Base-by-base conservation (phyloP, 2,797 vertebrate genomes). In the Darevskia nairensis region DNA sequence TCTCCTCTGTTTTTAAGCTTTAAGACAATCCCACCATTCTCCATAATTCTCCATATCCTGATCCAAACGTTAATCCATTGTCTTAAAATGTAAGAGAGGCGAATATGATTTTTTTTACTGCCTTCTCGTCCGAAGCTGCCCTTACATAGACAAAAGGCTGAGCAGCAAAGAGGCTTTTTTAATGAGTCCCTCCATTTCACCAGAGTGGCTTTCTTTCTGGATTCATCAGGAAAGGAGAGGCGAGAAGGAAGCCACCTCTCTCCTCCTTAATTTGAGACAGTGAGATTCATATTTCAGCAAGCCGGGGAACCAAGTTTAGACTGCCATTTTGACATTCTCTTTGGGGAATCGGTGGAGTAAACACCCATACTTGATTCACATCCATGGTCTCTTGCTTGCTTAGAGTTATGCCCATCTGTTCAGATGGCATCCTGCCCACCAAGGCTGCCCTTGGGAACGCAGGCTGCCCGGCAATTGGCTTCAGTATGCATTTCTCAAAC, bases 371-470 rank as follows among this genome's bases (percentile, higher is more conserved):
- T 91, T 85, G 88, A 95, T 95, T 95, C 96, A 95, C 96, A 96
- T 95, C 96, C 96, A 94, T 95, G 95, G 97, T 95, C 96, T 96
- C 96, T 79, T 93, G 96, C 96, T 96, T 97, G 96, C 96, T 96
- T 97, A 95, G 95, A 95, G 95, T 96, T 95, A 94, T 84, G 89
- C 95, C 97, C 97, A 97, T 97, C 97, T 97, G 97, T 96, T 97
- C 91, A 0, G 66, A 93, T 97, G 97, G 97, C 97, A 96, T 85
- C 76, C 0, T 93, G 96, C 97, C 97, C 96, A 93, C 94, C 93
- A 92, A 89, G 92, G 87, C 95, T 81, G 90, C 96, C 96, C 93
- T 46, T 84, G 96, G 96, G 96, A 97, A 89, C 91, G 90, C 39
- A 17, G 95, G 94, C 96, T 95, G 96, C 95, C 92, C 95, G 91